Evolutionary conservation across 1,140 invertebrate genomes (phyloP).

Genomic region (Brachionus rubens): DNA sequence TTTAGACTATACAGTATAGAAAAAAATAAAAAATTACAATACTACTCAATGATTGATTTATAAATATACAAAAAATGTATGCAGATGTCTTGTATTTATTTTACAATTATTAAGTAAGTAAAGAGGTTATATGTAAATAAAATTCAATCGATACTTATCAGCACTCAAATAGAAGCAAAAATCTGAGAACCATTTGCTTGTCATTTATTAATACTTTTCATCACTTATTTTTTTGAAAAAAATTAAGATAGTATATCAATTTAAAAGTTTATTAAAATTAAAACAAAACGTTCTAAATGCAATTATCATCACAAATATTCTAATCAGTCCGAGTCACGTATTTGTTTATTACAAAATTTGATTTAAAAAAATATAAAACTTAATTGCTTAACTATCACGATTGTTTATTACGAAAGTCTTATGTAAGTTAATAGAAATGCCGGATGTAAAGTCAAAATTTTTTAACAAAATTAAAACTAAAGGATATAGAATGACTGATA

Average conservation of each 20-base stretch:
- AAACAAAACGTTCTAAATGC: no score
- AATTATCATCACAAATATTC: no score
- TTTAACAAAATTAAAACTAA: no score
- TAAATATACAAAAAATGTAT: conserved; percentile 27
- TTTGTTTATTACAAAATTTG: no score
- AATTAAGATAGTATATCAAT: no score
- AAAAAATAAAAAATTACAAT: not conserved
- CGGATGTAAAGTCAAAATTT: not conserved
- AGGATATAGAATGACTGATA: not conserved
- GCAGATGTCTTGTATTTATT: conserved; percentile 44
- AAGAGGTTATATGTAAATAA: not conserved
- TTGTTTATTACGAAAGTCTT: no score
- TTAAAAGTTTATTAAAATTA: no score
- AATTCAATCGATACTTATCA: conserved; percentile 39
- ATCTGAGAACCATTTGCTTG: not conserved
- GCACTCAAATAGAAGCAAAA: not conserved
- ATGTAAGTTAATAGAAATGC: not conserved
- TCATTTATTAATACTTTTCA: no score
- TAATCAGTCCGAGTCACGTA: no score
- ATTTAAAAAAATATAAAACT: no score
- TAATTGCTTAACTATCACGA: no score
- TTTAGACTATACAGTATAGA: not conserved
- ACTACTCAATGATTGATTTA: conserved; percentile 19
- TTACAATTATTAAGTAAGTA: conserved; percentile 29
- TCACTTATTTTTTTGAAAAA: no score